Percentiles rank a stretch among this genome's conserved stretches.
Conservation (phyloP, 2,113 vertebrate genomes). For the Thryonomys swinderianus region DNA sequence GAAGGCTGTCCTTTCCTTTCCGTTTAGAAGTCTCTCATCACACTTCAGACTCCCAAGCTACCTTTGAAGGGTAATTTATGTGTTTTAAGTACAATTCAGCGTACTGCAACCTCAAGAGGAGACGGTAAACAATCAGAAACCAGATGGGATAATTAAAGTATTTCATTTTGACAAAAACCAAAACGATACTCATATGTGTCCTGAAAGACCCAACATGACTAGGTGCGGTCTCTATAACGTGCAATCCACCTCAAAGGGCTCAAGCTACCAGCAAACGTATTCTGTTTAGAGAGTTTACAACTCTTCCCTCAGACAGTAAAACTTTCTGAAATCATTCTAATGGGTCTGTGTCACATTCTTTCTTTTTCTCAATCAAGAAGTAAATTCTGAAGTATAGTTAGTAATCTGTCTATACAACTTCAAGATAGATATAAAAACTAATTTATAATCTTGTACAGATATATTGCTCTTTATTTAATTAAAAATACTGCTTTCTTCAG, state of each 20-base stretch:
- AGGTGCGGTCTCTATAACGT: background rate
- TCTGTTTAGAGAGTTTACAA: background rate
- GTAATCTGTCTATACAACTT: background rate
- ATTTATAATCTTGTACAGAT: background rate
- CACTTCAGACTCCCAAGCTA: conserved; percentile 84
- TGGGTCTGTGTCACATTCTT: background rate
- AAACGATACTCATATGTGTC: conserved; percentile 54
- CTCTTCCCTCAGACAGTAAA: background rate
- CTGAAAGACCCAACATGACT: background rate
- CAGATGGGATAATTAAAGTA: conserved; percentile 80
- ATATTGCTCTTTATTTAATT: conserved; percentile 23
- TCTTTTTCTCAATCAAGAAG: conserved; percentile 16
- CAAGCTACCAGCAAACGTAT: fast-evolving
- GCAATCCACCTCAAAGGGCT: background rate
- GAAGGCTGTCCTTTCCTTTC: conserved; percentile 72
- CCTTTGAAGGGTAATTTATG: conserved; percentile 91
- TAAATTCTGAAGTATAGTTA: conserved; percentile 29
- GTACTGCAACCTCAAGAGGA: conserved; percentile 85
- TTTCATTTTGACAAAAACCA: conserved; percentile 75
- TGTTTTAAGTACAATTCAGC: conserved; percentile 87
- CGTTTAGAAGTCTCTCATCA: conserved; percentile 84
- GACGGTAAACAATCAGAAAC: conserved; percentile 89
- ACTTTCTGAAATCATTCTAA: background rate
- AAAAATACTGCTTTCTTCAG: background rate
- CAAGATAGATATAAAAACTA: background rate